These are phyloP conservation scores for Enteromius afrohamiltoni DNA, from an alignment of 2,797 vertebrate species.

Conservation along the genomic window DNA sequence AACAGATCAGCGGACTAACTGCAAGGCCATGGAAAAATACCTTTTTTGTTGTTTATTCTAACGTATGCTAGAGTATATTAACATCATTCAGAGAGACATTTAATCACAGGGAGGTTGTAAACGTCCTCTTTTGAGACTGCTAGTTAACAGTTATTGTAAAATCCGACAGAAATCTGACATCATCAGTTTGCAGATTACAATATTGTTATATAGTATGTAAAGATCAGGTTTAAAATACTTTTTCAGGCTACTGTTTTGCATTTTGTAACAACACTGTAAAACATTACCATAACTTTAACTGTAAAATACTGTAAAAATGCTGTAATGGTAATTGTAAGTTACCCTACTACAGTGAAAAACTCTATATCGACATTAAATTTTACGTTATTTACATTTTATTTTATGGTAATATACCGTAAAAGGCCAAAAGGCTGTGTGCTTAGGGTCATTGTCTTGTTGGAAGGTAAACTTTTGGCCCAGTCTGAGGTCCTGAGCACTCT, in stretches of 20 bases:
- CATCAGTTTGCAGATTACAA: background rate
- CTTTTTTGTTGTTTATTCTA: slow-evolving; percentile 4
- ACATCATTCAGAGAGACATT: slow-evolving; percentile 12
- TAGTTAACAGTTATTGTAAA: background rate
- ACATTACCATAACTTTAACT: too few species aligned
- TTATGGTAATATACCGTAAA: too few species aligned
- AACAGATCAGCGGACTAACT: background rate
- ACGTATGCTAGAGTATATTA: background rate
- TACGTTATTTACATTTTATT: too few species aligned
- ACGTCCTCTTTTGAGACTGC: background rate
- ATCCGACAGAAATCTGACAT: background rate
- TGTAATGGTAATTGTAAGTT: background rate
- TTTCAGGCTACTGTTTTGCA: background rate
- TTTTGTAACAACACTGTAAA: background rate
- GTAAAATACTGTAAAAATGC: too few species aligned
- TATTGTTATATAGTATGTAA: background rate
- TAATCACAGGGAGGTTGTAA: background rate
- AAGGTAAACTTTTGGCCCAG: too few species aligned
- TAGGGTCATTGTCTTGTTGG: too few species aligned
- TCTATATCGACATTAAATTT: background rate
- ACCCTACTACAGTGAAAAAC: background rate
- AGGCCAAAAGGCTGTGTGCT: too few species aligned
- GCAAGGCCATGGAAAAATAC: background rate
- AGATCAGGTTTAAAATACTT: slow-evolving; percentile 11
- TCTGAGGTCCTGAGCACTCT: too few species aligned